These are phyloP conservation scores for Amniataba percoides DNA, from an alignment of 2,797 vertebrate species.

Conservation along the genomic window DNA sequence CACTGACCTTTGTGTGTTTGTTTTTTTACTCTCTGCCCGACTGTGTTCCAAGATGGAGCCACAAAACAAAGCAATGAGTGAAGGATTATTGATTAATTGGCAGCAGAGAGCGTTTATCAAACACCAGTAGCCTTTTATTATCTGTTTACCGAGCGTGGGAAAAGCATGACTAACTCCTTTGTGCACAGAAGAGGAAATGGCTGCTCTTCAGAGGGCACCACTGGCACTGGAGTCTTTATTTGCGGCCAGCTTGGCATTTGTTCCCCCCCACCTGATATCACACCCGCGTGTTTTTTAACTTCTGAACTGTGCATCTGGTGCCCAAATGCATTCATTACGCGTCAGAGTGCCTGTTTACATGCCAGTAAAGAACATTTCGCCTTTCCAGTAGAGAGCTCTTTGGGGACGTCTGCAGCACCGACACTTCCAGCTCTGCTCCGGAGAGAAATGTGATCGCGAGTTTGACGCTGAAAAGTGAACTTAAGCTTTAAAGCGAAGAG, in stretches of 20 bases:
- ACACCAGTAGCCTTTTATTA: constrained; percentile 18
- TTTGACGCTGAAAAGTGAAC: not conserved
- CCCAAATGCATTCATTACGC: constrained; percentile 44
- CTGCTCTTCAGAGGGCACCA: constrained; percentile 19
- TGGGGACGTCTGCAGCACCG: constrained; percentile 9
- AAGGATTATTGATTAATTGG: constrained; percentile 16
- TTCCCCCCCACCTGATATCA: constrained; percentile 27
- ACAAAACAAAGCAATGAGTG: constrained; percentile 4
- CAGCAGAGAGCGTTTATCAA: constrained; percentile 15
- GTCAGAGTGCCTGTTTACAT: constrained; percentile 40
- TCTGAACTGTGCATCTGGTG: constrained; percentile 52
- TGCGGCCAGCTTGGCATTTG: not conserved
- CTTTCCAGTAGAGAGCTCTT: constrained; percentile 52
- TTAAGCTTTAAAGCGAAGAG: constrained; percentile 8
- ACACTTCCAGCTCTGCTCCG: constrained; percentile 36
- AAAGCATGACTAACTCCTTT: constrained; percentile 34
- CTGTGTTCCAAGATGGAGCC: not conserved
- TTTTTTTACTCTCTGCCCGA: not conserved
- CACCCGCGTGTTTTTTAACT: not conserved
- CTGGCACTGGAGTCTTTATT: not conserved
- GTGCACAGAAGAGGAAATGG: constrained; percentile 9
- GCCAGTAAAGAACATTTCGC: constrained; percentile 49
- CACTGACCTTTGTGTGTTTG: not conserved
- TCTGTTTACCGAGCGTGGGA: constrained; percentile 37
- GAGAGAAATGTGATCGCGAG: constrained; percentile 26